Evolutionary conservation across 2,888 invertebrate species (phyloP).

Genomic region (Calameuta pallipes): DNA sequence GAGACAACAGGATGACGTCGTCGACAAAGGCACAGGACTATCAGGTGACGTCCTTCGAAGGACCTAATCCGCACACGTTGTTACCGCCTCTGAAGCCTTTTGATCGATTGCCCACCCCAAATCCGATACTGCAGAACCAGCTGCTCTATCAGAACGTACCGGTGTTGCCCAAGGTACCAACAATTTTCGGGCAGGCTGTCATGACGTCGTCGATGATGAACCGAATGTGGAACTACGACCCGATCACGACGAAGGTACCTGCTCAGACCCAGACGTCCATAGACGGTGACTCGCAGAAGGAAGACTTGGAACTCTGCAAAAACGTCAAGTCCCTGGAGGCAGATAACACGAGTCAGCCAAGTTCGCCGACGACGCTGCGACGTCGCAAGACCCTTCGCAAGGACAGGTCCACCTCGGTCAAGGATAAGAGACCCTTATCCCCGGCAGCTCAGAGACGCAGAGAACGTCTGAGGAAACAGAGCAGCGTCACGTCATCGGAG

Average conservation of each 20-base stretch:
- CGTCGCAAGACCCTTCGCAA: constrained; percentile 31
- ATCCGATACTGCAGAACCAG: constrained; percentile 32
- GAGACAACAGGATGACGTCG: constrained; percentile 10
- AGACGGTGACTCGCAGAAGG: constrained; percentile 42
- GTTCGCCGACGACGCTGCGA: constrained; percentile 24
- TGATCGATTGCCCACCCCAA: constrained; percentile 39
- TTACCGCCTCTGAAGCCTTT: constrained; percentile 45
- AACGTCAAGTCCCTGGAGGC: constrained; percentile 21
- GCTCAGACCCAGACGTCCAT: constrained; percentile 56
- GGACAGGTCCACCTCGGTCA: constrained; percentile 28
- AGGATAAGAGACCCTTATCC: constrained; percentile 29
- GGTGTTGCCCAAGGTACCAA: constrained; percentile 35
- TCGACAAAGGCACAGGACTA: constrained; percentile 26
- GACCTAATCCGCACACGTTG: constrained; percentile 57
- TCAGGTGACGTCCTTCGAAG: constrained; percentile 62
- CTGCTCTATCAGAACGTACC: constrained; percentile 51
- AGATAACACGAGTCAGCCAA: constrained; percentile 21
- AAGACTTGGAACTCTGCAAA: constrained; percentile 26
- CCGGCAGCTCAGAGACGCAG: constrained; percentile 38
- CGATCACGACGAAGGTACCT: constrained; percentile 42
- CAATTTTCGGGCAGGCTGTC: constrained; percentile 20
- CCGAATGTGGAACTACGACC: constrained; percentile 39
- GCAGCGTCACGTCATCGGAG: constrained; percentile 45
- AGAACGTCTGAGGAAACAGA: constrained; percentile 46
- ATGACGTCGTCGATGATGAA: constrained; percentile 12